Percentiles rank a stretch among this genome's conserved stretches.
Evolutionary conservation across 2,113 vertebrate species (phyloP).

Genomic region (Psilopogon haemacephalus): DNA sequence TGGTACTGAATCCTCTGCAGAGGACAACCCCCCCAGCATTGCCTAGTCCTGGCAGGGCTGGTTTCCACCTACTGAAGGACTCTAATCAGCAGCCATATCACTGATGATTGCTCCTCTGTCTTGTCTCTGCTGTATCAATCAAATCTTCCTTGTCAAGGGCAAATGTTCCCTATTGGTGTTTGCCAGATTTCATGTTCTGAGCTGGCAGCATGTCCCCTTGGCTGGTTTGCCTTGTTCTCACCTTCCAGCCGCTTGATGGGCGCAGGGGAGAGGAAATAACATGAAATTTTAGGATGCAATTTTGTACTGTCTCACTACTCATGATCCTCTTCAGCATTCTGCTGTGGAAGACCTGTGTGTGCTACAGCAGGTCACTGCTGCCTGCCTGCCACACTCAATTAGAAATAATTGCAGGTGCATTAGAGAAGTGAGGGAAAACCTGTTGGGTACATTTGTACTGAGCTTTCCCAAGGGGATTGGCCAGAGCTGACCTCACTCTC

Average conservation of each 20-base stretch:
- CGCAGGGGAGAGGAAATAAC: background rate
- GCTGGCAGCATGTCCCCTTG: rapidly evolving
- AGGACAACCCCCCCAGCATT: rapidly evolving
- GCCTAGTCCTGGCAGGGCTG: background rate
- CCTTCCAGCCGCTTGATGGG: background rate
- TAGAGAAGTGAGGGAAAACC: background rate
- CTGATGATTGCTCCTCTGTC: rapidly evolving
- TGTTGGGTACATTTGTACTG: background rate
- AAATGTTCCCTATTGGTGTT: background rate
- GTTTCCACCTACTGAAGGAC: background rate
- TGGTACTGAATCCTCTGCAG: background rate
- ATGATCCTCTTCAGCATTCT: rapidly evolving
- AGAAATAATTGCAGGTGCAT: background rate
- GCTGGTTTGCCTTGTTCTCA: background rate
- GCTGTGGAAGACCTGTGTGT: background rate
- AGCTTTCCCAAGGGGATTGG: rapidly evolving
- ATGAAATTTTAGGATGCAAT: background rate
- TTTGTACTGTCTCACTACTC: background rate
- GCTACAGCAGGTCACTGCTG: background rate
- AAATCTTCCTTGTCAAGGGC: background rate
- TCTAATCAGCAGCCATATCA: rapidly evolving
- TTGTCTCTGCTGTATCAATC: background rate
- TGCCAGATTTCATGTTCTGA: background rate
- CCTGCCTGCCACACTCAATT: background rate
- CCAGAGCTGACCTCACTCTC: background rate